Evolutionary conservation across 2,797 vertebrate species (phyloP).

Genomic region (Liparis tanakae): DNA sequence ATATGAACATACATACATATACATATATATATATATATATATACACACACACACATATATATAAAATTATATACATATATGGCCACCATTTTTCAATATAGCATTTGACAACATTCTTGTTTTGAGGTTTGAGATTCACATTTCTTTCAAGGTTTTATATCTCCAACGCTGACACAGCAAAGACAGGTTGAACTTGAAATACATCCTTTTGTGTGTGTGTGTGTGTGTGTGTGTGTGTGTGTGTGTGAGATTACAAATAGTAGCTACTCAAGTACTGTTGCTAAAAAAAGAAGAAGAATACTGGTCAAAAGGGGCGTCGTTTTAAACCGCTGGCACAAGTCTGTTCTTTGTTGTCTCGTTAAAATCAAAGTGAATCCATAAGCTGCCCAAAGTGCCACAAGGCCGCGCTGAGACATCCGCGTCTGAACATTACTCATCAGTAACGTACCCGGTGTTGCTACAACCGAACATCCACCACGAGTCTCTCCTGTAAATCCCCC

Average conservation of each 20-base stretch:
- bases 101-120: conserved; percentile 45
- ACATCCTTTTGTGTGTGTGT: conserved; percentile 14
- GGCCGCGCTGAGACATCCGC: conserved; percentile 68
- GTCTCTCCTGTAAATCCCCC: conserved; percentile 39
- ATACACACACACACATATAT: too few relatives aligned
- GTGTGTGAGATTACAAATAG: conserved; percentile 38
- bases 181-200: conserved; percentile 37
- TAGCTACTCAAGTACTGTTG: conserved; percentile 57
- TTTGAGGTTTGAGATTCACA: conserved; percentile 62
- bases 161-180: conserved; percentile 45
- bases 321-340: conserved; percentile 64
- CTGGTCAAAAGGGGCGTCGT: conserved; percentile 50
- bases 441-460: conserved; percentile 50
- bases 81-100: conserved; percentile 51
- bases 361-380: conserved; percentile 60
- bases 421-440: conserved; percentile 52
- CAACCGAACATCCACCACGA: conserved; percentile 33
- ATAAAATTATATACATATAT: conserved; percentile 62
- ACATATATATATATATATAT: too few relatives aligned
- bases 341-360: conserved; percentile 58
- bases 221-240: too few relatives aligned
- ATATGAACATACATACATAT: too few relatives aligned
- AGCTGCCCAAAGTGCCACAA: conserved; percentile 77
- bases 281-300: conserved; percentile 48
- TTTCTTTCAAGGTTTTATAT: conserved; percentile 43